Evolutionary conservation across 2,888 invertebrate genomes (phyloP), one percentile per base, ranked within the genome.

Genomic region (Idaea straminata): DNA sequence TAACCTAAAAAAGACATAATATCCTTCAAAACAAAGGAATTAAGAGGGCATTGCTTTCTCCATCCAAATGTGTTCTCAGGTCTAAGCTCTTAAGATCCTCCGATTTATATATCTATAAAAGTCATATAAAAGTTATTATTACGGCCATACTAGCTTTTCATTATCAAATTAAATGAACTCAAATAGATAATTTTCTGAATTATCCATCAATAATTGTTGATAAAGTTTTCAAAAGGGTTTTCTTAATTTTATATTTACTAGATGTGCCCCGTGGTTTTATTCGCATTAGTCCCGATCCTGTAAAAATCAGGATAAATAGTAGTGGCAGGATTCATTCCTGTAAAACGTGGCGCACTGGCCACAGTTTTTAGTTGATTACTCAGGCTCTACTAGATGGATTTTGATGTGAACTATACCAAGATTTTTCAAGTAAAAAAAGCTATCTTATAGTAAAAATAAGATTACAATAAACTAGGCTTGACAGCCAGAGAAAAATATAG

Each of bases 1-100:
- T 25, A 99, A 90, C 98, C 97, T 97, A 87, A 35, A 94, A 93
- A 58, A 71, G 72, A 65, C 7, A 47, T 10, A 25, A 25, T 25
- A 25, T 25, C 25, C 25, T 25, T 25, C 2, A 25, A 25, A 25
- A 25, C 25, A 25, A 25, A 25, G 25, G 25, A 25, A 25, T 25
- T 25, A 25, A 25, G 25, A 25, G 25, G 25, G 25, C 25, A 25
- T 25, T 25, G 25, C 25, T 25, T 25, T 25, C 25, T 25, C 25
- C 25, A 25, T 25, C 1, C 25, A 25, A 25, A 25, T 25, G 25
- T 25, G 25, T 25, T 25, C 25, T 25, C 25, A 25, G 25, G 25
- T 25, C 25, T 25, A 25, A 25, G 25, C 25, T 25, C 25, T 25
- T 25, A 25, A 25, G 25, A 25, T 25, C 25, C 25, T 25, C 25